phyloP scores from a whole-genome alignment of 1,140 invertebrate genomes.

The Euura lappo region DNA sequence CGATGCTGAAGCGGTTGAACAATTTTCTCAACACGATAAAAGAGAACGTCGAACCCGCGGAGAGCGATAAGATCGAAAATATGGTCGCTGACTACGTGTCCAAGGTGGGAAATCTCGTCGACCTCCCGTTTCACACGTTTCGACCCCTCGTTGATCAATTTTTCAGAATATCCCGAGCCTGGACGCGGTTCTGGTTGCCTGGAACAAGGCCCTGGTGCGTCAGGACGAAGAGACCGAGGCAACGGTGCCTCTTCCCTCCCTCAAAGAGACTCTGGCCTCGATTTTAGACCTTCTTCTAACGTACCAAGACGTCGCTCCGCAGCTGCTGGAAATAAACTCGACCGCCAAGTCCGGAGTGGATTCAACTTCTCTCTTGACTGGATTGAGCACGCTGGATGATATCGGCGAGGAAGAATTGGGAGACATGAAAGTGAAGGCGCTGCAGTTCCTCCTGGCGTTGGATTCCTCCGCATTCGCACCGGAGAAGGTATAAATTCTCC shows the following conservation, averaged over 20 bases:
- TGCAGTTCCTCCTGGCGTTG: constrained; percentile 67
- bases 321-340: constrained; percentile 55
- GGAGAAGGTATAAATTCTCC: constrained; percentile 46
- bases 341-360: constrained; percentile 32
- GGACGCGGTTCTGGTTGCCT: constrained; percentile 57
- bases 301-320: constrained; percentile 63
- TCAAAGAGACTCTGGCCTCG: constrained; percentile 53
- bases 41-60: constrained; percentile 23
- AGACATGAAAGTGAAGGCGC: constrained; percentile 69
- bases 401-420: constrained; percentile 48
- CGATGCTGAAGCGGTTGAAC: constrained; percentile 43
- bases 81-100: constrained; percentile 34
- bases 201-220: constrained; percentile 52
- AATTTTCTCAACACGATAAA: constrained; percentile 30
- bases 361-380: constrained; percentile 41
- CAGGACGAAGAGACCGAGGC: constrained; percentile 35
- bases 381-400: constrained; percentile 43
- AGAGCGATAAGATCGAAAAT: constrained; percentile 23
- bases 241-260: constrained; percentile 32
- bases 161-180: constrained; percentile 63
- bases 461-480: constrained; percentile 65
- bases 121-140: constrained; percentile 35
- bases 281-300: constrained; percentile 64
- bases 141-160: constrained; percentile 55
- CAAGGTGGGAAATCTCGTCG: constrained; percentile 38